Base-by-base conservation (phyloP, 2,888 invertebrate genomes). In the Drosophila quinaria region DNA sequence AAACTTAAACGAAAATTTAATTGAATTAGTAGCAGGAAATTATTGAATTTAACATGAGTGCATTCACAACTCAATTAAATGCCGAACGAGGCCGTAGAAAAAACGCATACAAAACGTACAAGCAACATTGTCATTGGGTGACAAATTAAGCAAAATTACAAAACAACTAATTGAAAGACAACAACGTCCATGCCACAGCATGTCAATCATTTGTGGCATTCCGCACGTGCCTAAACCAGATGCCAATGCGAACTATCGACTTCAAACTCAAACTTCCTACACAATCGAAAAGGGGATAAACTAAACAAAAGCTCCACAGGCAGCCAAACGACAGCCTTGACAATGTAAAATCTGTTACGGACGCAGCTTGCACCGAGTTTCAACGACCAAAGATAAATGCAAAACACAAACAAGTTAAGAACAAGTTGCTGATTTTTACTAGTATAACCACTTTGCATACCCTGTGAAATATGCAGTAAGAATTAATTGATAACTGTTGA, bases 1-100 rank as follows among this genome's bases (percentile, higher is more conserved):
- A 22, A 22, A 22, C 64, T 69, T 73, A 73, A 82, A 80, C 74
- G 72, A 72, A 61, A 31, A 69, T 35, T 68, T 87, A 84, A 87
- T 84, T 79, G 68, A 80, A 66, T 84, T 85, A 80, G 82, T 55
- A 29, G 65, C 67, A 61, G 80, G 65, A 81, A 82, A 81, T 79
- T 76, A 85, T 85, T 85, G 80, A 79, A 81, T 85, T 87, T 79
- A 51, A 70, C 80, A 85, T 87, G 86, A 84, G 83, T 85, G 83
- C 82, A 80, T 70, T 74, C 60, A 62, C 69, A 83, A 87, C 85
- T 87, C 54, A 71, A 87, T 87, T 85, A 85, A 77, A 56, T 52
- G 10, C 17, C 56, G 39, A 44, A 47, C 35, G 13, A 39, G n/a
- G 25, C 31, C 33, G 46, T 25, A 22, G 25, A 31, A 41, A 54